A percentile compares a stretch with the other conserved stretches of the same genome.
Conservation (phyloP, 1,140 invertebrate genomes). For the Microvelia longipes region DNA sequence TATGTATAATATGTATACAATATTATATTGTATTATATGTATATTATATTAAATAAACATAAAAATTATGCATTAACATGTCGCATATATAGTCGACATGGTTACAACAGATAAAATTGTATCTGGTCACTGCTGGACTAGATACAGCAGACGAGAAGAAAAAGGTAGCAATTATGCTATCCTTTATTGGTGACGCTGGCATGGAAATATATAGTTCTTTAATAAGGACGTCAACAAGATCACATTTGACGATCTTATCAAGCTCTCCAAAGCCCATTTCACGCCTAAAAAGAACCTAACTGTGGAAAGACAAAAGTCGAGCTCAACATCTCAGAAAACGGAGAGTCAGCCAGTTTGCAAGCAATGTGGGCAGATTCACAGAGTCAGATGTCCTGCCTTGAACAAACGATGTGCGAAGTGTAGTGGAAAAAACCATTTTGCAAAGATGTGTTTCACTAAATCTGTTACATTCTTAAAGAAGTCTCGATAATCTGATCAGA, state of each 20-base stretch:
- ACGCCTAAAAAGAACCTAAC: neutral
- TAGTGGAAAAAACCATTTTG: neutral
- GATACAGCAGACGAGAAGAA: neutral
- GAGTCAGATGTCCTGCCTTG: neutral
- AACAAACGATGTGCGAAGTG: neutral
- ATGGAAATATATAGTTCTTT: neutral
- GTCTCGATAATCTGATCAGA: too few relatives aligned
- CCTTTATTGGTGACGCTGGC: neutral
- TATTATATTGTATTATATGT: too few relatives aligned
- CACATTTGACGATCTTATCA: neutral
- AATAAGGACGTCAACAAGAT: neutral
- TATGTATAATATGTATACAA: too few relatives aligned
- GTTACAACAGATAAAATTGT: too few relatives aligned
- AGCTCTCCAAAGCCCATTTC: neutral
- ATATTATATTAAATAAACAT: too few relatives aligned
- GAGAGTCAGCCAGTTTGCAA: neutral
- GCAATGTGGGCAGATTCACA: neutral
- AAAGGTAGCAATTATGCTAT: neutral
- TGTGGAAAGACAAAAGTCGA: neutral
- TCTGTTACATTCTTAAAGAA: too few relatives aligned
- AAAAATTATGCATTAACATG: too few relatives aligned
- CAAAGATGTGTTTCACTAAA: neutral
- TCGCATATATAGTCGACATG: too few relatives aligned
- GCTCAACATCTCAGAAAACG: neutral
- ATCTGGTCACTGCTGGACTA: neutral